phyloP scores from a whole-genome alignment of 1,140 invertebrate genomes.

The Panulirus ornatus region DNA sequence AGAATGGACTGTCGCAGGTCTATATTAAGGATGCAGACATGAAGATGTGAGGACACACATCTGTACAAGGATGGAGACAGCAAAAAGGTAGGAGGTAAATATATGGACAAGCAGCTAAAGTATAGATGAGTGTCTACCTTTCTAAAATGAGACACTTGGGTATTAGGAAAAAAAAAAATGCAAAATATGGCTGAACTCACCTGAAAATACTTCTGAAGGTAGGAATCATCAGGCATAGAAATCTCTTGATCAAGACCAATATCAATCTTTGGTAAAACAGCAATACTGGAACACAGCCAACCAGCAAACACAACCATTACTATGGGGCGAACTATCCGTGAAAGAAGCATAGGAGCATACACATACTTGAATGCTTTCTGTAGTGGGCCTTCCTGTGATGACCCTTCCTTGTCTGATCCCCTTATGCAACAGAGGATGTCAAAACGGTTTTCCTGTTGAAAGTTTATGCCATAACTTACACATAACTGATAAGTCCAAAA shows the following conservation, averaged over 20 bases:
- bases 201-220: constrained; percentile 93
- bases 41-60: too few species aligned
- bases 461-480: background rate
- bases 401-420: constrained; percentile 82
- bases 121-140: too few species aligned
- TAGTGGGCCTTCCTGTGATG: constrained; percentile 84
- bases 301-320: constrained; percentile 93
- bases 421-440: constrained; percentile 92
- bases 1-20: too few species aligned
- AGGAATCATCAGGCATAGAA: constrained; percentile 98
- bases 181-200: constrained; percentile 77
- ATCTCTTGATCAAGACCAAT: constrained; percentile 97
- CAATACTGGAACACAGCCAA: constrained; percentile 92
- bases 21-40: too few species aligned
- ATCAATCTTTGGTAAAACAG: constrained; percentile 91
- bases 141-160: too few species aligned
- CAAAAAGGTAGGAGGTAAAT: too few species aligned
- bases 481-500: too few species aligned
- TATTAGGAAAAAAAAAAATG: too few species aligned
- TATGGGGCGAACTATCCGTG: constrained; percentile 81
- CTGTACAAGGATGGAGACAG: too few species aligned
- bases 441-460: constrained; percentile 82
- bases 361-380: constrained; percentile 91
- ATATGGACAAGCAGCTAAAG: too few species aligned
- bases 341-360: constrained; percentile 92